Base-by-base conservation (phyloP, 2,113 vertebrate genomes). In the Phocoena phocoena region DNA sequence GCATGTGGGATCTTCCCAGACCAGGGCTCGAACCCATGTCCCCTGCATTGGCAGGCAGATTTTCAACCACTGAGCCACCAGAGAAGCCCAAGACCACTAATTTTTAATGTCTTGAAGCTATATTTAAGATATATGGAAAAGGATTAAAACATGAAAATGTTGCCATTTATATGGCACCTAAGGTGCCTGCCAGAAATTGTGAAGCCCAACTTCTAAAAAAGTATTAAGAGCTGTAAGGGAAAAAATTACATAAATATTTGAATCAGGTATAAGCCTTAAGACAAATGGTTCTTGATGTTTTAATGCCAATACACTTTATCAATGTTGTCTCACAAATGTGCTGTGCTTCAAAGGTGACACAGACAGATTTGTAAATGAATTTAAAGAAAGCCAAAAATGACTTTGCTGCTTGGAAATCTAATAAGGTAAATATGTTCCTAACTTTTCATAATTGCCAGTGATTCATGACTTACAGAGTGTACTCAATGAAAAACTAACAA, bases 261-360 rank as follows among this genome's bases (percentile, higher is more conserved):
- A 91, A 50, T 38, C 18, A 74, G 2, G 12, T 47, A 83, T 41
- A 71, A 71, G 9, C 4, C 10, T 74, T 83, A 65, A 96, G 41
- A 93, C 18, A 95, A 90, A 76, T 55, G 4, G 18, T 81, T 67
- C 20, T 81, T 97, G 53, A 77, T 60, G 13, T 71, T 90, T 94
- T 70, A 79, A 90, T 60, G 9, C 26, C 58, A 88, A 70, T 91
- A 88, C 3, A 25, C 11, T 90, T 90, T 18, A 82, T 13, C 21
- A 76, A 71, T 71, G 89, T 82, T 92, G 4, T 89, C 60, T 81
- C 80, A 77, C 33, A 85, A 70, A 65, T 89, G 33, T 44, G 50
- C 65, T 41, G 11, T 86, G 68, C 18, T 93, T 70, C 38, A 82
- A 58, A 93, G 21, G 21, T 87, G 73, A 77, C 36, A 86, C 23